phyloP scores from a whole-genome alignment of 1,140 invertebrate genomes.

The Hylaeus anthracinus region DNA sequence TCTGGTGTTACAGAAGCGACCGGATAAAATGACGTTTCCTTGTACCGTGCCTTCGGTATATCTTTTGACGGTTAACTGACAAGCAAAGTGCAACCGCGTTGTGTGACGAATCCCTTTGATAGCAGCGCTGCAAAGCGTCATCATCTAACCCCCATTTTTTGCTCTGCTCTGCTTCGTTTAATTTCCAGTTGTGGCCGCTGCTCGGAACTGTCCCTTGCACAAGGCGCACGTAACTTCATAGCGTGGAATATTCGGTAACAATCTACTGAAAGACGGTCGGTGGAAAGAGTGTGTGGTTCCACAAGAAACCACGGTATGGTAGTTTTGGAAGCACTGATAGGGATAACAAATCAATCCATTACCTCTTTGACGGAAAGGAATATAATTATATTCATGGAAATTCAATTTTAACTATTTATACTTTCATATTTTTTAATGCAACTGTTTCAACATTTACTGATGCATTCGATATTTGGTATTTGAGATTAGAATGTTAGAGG shows the following conservation, averaged over 20 bases:
- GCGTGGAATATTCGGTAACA: no score
- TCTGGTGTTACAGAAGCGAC: background rate
- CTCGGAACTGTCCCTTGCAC: background rate
- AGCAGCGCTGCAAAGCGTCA: background rate
- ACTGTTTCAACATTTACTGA: no score
- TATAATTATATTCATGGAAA: no score
- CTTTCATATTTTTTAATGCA: no score
- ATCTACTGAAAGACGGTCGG: no score
- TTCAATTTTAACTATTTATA: no score
- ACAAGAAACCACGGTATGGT: no score
- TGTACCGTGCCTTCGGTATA: background rate
- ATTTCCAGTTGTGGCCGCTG: background rate
- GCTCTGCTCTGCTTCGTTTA: background rate
- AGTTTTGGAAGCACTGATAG: no score
- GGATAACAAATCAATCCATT: no score
- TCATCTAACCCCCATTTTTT: background rate
- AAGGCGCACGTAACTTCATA: no score
- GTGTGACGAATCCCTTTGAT: constrained; percentile 19
- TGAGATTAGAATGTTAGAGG: background rate
- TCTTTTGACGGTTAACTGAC: constrained; percentile 19
- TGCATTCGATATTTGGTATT: background rate
- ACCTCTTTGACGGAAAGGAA: no score
- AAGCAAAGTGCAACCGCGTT: constrained; percentile 8
- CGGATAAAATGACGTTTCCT: constrained; percentile 12
- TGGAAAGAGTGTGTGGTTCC: no score